These are phyloP conservation scores for Aphodius sticticus DNA, from an alignment of 2,888 invertebrate species.

Conservation along the genomic window DNA sequence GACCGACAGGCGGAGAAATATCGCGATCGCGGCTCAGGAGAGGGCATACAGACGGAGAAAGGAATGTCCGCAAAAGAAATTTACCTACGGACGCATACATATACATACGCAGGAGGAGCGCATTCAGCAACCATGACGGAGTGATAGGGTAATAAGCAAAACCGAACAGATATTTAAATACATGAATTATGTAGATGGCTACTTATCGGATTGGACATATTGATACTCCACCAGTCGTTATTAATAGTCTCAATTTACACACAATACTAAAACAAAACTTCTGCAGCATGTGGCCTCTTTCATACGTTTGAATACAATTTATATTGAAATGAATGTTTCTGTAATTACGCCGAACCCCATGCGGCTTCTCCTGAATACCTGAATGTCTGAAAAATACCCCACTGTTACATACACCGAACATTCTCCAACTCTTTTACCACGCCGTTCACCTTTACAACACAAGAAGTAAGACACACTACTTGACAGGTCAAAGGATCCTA, in stretches of 20 bases:
- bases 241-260: conserved; percentile 62
- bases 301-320: conserved; percentile 58
- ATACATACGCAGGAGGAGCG: conserved; percentile 23
- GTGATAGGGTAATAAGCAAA: conserved; percentile 61
- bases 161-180: conserved; percentile 59
- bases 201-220: conserved; percentile 62
- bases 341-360: conserved; percentile 48
- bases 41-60: conserved; percentile 25
- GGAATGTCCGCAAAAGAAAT: conserved; percentile 38
- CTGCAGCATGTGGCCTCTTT: conserved; percentile 43
- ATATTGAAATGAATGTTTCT: conserved; percentile 59
- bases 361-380: no score
- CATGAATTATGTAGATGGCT: conserved; percentile 61
- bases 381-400: no score
- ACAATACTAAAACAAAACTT: conserved; percentile 55
- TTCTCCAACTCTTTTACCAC: no score
- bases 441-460: no score
- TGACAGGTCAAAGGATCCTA: no score
- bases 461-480: no score
- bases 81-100: conserved; percentile 14
- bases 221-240: conserved; percentile 60
- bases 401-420: no score
- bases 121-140: conserved; percentile 52
- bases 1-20: conserved; percentile 29
- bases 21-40: conserved; percentile 28